These are phyloP conservation scores for Cephus pulcher DNA, from an alignment of 2,888 invertebrate genomes.

Conservation along the genomic window DNA sequence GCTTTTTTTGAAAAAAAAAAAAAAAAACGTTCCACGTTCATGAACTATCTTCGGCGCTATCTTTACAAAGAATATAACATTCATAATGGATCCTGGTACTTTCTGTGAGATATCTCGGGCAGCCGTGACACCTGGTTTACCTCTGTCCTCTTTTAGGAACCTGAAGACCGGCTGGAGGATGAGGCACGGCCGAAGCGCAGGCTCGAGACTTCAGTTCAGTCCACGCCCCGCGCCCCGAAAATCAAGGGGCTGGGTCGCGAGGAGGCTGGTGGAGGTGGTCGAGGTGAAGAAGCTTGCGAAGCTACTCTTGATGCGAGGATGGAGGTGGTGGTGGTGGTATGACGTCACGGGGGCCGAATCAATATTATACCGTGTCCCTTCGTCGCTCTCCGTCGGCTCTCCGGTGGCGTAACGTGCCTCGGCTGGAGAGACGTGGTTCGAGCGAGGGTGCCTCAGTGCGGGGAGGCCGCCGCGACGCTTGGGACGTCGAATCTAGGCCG, in stretches of 20 bases:
- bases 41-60: neutral
- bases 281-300: neutral
- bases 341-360: conserved; percentile 57
- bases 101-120: neutral
- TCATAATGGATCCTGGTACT: neutral
- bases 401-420: conserved; percentile 42
- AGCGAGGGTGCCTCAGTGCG: conserved; percentile 57
- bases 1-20: too few species aligned
- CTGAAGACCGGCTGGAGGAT: neutral
- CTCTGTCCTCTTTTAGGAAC: neutral
- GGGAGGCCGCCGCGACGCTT: conserved; percentile 62
- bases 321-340: conserved; percentile 20
- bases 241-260: conserved; percentile 35
- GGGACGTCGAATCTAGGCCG: conserved; percentile 52
- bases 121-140: neutral
- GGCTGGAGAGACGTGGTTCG: conserved; percentile 35
- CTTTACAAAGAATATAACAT: neutral
- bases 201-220: conserved; percentile 47
- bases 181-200: conserved; percentile 43
- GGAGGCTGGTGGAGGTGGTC: neutral
- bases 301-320: conserved; percentile 35
- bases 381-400: conserved; percentile 42
- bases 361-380: conserved; percentile 44
- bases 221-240: conserved; percentile 52
- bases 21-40: too few species aligned